Evolutionary conservation across 2,888 invertebrate genomes (phyloP), one percentile per base, ranked within the genome.

Genomic region (Cheilosia vulpina): DNA sequence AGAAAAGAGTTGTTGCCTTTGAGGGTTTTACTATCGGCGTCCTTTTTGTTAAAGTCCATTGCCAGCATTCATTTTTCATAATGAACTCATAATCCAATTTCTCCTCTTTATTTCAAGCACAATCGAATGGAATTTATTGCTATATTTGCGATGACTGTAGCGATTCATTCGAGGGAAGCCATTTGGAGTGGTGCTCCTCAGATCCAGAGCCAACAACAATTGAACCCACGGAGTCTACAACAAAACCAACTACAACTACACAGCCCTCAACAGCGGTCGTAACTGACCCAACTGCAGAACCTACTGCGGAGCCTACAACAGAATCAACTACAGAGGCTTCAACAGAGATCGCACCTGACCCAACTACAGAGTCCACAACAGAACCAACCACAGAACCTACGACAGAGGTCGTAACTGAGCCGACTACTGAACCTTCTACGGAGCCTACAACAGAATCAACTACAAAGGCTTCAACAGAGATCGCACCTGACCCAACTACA

Each of bases 81-180:
- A 6, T 45, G 2, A 17, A 17, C 3, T n/a, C 0, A 27, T 21
- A 43, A 24, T 4, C 0, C 7, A 24, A 43, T 27, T 2, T 27
- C 43, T 15, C 11, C 7, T 24, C 21, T 50, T 24, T 52, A 9
- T 17, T 53, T 45, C 21, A 11, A 73, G 72, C 62, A 2, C 31
- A 63, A 43, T 7, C 52, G 3, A 55, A 73, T 3, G 72, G 53
- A 34, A 34, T 73, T n/a, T 53, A 24, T 15, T 73, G 72, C 34
- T 73, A 73, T 13, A 19, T 21, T 21, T 73, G 72, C 19, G 72
- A 73, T n/a, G 52, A 63, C 11, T 73, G 72, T 13, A 17, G 3
- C 15, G 72, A 73, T 11, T 15, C 9, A 4, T 13, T 43, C 1
- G 31, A 31, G n/a, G 62, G 21, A 4, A 15, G 34, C 3, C 1